Conservation (phyloP, 2,113 vertebrate species). For the Corydoras maculifer region DNA sequence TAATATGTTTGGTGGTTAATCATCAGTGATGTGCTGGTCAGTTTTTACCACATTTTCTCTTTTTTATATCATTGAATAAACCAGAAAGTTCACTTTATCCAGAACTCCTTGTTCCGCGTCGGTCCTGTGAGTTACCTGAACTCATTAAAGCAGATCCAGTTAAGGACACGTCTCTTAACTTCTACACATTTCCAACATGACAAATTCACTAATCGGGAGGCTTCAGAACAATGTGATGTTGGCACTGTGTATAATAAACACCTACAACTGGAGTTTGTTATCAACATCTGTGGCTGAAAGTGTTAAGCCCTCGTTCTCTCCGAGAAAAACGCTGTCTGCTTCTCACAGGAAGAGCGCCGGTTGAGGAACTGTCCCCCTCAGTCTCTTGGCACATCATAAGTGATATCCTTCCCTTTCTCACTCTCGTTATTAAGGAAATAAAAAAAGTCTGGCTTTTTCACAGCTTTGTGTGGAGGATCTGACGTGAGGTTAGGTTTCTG, state of each 20-base stretch:
- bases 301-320: slow-evolving; percentile 46
- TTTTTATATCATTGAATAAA: too few relatives aligned
- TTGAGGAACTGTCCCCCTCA: slow-evolving; percentile 65
- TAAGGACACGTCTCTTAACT: slow-evolving; percentile 3
- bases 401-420: slow-evolving; percentile 55
- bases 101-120: too few relatives aligned
- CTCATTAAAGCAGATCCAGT: too few relatives aligned
- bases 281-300: slow-evolving; percentile 42
- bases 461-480: slow-evolving; percentile 30
- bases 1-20: too few relatives aligned
- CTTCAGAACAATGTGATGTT: not conserved
- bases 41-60: too few relatives aligned
- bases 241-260: slow-evolving; percentile 11
- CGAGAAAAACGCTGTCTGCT: slow-evolving; percentile 56
- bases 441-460: slow-evolving; percentile 47
- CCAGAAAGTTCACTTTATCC: too few relatives aligned
- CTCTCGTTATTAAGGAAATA: not conserved
- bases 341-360: slow-evolving; percentile 62
- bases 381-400: slow-evolving; percentile 63
- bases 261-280: slow-evolving; percentile 15
- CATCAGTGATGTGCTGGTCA: too few relatives aligned
- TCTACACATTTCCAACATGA: slow-evolving; percentile 15
- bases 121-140: too few relatives aligned
- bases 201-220: not conserved
- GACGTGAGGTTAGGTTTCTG: slow-evolving; percentile 5